Evolutionary conservation across 2,797 vertebrate genomes (phyloP), one percentile per base, ranked within the genome.

Genomic region (Aulostomus chinensis): DNA sequence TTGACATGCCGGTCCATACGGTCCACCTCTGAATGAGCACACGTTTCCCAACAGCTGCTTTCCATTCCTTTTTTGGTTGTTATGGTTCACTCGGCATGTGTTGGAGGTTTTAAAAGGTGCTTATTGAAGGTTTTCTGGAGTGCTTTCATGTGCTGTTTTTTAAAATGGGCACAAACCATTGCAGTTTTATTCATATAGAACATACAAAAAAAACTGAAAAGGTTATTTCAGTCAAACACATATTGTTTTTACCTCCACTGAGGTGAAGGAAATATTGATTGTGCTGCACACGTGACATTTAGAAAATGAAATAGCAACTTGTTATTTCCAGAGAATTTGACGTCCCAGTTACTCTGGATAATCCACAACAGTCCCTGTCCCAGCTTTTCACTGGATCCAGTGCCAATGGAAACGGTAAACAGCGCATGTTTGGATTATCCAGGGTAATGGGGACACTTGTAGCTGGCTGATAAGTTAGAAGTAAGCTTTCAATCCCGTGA

Each of bases 1-100:
- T 45, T n/a, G 7, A 58, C 33, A 22, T 7, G 9, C 26, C 26
- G 28, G 17, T 47, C 48, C 1, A 54, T 1, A 2, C 30, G 37
- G 40, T 38, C n/a, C 18, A 4, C 20, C 12, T 42, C 33, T 14
- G 45, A 42, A 42, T 34, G 9, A 38, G 21, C 12, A 1, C 4
- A 7, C 43, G 16, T 57, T 59, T 65, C 25, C 9, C 15, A 11
- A 20, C 14, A 55, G 20, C 8, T 7, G 22, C 11, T 62, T 56
- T 45, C 22, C 49, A 48, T 42, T 4, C 7, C 43, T 20, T 25
- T 20, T 58, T 66, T 54, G 21, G 25, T 56, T 59, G 31, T 12
- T 20, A 10, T 14, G 42, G 32, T 26, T 39, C 13, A 17, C 2
- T 21, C 4, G 42, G 24, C 9, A n/a, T n/a, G 18, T 20, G 22